Evolutionary conservation across 37 sponge, comb jelly and placozoan genomes (phyloP), one percentile per base, ranked within the genome.

Genomic region (Cliona cf. orientalis): DNA sequence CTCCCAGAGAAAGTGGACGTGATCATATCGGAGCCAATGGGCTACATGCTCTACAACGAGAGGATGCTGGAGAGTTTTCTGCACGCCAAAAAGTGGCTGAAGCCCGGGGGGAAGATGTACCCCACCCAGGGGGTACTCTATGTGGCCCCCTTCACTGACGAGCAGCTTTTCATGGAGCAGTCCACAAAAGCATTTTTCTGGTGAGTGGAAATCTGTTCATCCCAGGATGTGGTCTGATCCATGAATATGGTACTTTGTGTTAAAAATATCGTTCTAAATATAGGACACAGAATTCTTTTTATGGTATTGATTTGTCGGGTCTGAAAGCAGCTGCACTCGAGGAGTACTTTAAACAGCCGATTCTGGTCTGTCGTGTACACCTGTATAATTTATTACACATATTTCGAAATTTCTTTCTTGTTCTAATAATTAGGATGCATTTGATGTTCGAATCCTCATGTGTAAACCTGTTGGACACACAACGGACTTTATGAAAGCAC

Each of bases 21-120:
- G 32, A 91, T 98, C 25, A 86, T 98, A 25, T 98, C 99, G 38
- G 99, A 98, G 80, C 99, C 99, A 12, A 96, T 98, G 97, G 99
- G 99, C 7, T 98, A 98, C 85, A 94, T 98, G 95, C 80, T 98
- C 74, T 92, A 71, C 74, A 98, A 98, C 60, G 99, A 98, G 72
- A 66, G 99, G 25, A 98, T 98, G 99, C 58, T 98, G 75, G 99
- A 98, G 81, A 94, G 87, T 1, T 98, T 83, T 78, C 69, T 98
- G 0, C 92, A 96, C 68, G 95, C 99, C 0, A 93, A 76, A 83
- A 98, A 98, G 66, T 98, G 94, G 93, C 85, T 98, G 53, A 96
- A 94, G 62, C 85, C 95, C 0, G 89, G 74, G 6, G 99, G 99
- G 65, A 77, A 79, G 42, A 99, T 99, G 95, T 96, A 90, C 65